Evolutionary conservation across 2,113 vertebrate genomes (phyloP), one percentile per base, ranked within the genome.

Genomic region (Clarias gariepinus): DNA sequence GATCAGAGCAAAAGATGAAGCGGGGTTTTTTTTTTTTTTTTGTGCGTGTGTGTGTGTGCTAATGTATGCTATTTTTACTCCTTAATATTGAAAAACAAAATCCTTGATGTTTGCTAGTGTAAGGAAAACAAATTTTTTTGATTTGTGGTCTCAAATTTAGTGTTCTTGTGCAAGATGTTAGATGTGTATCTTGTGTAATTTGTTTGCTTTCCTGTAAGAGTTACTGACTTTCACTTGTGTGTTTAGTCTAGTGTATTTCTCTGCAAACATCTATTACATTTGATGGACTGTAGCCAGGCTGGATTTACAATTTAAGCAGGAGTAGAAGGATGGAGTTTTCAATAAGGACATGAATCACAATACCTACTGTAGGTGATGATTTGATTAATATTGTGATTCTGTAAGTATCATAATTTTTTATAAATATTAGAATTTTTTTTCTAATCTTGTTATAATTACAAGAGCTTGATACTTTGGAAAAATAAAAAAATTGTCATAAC

Each of bases 1-100:
- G 41, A 74, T 74, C 71, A 74, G 71, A 76, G 41, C 19, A 76
- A 52, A 52, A 76, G 36, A 76, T 52, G 10, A 41, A 74, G 71
- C 19, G 15, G 23, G 0, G 8, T 36, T 4, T 30, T 12, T 74
- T 2, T 19, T 74, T 19, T 23, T 2, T 47, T 7, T 74, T 21
- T 47, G 68, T 47, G 71, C 25, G 18, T 71, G 4, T 36, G 68
- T 73, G 36, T 41, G 36, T 0, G 8, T 3, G 8, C 68, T 13
- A 66, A 11, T 23, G 4, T 30, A 68, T 11, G 21, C 61, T 63
- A n/a, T 63, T 63, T 63, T 68, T 28, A 16, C 1, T 30, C 16
- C n/a, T 47, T 47, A 47, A 66, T 69, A 33, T 33, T 63, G 6
- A 16, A 66, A 2, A 47, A 47, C 33, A 7, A 47, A 47, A 47